Conservation (phyloP, 2,888 invertebrate species). For the Stegana nigrithorax region DNA sequence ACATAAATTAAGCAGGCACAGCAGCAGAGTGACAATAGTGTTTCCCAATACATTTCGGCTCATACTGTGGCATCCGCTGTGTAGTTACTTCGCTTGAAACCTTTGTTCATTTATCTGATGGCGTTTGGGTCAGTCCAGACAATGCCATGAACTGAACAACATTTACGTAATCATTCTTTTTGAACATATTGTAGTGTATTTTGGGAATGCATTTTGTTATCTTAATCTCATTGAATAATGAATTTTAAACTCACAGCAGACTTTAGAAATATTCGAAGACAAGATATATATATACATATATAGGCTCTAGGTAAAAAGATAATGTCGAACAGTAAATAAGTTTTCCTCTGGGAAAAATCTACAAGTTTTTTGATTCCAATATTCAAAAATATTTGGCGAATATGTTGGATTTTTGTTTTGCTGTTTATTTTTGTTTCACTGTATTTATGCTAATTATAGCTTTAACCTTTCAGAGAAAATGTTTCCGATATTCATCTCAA, state of each 20-base stretch:
- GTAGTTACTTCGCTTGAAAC: neutral
- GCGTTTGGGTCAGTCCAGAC: neutral
- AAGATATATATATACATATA: no score
- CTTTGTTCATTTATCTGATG: neutral
- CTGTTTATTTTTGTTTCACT: constrained; percentile 5
- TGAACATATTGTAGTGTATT: neutral
- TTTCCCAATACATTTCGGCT: constrained; percentile 33
- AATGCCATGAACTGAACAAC: neutral
- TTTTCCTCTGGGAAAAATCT: neutral
- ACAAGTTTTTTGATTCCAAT: neutral
- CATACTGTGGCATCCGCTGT: no score
- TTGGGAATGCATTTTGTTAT: neutral
- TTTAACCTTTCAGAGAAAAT: constrained; percentile 1
- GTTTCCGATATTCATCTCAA: neutral
- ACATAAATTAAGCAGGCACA: constrained; percentile 27
- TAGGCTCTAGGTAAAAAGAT: no score
- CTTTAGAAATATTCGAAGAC: no score
- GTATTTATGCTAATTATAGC: neutral
- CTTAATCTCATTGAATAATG: no score
- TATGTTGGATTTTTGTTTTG: no score
- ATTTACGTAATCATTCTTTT: constrained; percentile 1
- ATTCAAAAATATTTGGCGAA: neutral
- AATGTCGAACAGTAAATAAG: neutral
- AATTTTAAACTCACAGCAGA: no score
- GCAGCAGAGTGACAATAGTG: constrained; percentile 29